Evolutionary conservation across 2,113 vertebrate genomes (phyloP).

Genomic region (Notothenia coriiceps): DNA sequence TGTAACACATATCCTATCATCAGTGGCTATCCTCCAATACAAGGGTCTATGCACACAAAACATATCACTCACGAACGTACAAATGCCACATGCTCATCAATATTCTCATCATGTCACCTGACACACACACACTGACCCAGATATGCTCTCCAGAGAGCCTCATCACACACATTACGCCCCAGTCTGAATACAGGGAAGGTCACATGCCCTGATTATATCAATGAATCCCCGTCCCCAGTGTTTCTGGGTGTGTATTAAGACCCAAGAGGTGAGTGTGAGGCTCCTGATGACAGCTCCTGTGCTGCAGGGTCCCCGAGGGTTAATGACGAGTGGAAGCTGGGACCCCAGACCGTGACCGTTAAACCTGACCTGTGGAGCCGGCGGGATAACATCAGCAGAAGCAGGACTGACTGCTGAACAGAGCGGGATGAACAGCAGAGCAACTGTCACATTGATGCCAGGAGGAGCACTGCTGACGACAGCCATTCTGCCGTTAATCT

Average conservation of each 20-base stretch:
- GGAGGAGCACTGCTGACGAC: slow-evolving; percentile 44
- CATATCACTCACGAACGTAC: not conserved
- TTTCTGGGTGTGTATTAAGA: slow-evolving; percentile 50
- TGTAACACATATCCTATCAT: not conserved
- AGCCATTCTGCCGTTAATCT: slow-evolving; percentile 51
- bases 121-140: slow-evolving; percentile 41
- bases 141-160: slow-evolving; percentile 25
- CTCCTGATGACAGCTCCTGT: slow-evolving; percentile 63
- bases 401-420: slow-evolving; percentile 43
- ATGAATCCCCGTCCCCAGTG: not conserved
- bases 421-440: slow-evolving; percentile 32
- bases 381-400: slow-evolving; percentile 36
- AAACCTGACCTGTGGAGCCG: slow-evolving; percentile 68
- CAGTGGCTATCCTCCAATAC: not conserved
- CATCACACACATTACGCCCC: slow-evolving; percentile 22
- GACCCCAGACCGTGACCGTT: slow-evolving; percentile 68
- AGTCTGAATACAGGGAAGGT: slow-evolving; percentile 23
- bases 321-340: slow-evolving; percentile 62
- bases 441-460: slow-evolving; percentile 45
- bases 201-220: slow-evolving; percentile 26
- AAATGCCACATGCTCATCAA: slow-evolving; percentile 27
- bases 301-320: slow-evolving; percentile 41
- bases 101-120: slow-evolving; percentile 42
- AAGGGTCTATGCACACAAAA: not conserved
- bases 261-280: slow-evolving; percentile 57